Evolutionary conservation across 2,888 invertebrate species (phyloP), one percentile per base, ranked within the genome.

Genomic region (Sympetrum striolatum): DNA sequence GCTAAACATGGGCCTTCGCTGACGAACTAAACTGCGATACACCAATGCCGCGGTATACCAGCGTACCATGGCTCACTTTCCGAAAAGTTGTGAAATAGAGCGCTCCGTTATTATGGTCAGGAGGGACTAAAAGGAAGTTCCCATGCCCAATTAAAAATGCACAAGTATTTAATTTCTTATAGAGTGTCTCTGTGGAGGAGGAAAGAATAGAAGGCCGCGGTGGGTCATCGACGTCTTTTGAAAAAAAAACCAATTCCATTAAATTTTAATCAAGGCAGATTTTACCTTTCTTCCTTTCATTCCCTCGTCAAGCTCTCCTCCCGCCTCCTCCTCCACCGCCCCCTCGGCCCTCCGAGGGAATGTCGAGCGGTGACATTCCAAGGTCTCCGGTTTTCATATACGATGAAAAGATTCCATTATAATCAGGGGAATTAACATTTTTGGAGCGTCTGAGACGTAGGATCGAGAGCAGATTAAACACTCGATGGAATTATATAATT

Each of bases 351-450:
- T 22, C 35, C 58, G 37, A n/a, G 60, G 37, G 86, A 86, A 86
- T 86, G 86, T 86, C 12, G 58, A 60, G 12, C 22, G 86, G 37
- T 48, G 64, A 64, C 86, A 86, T 86, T 86, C 86, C 60, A 60
- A 58, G 60, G 60, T 86, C 60, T 60, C 37, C 14, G 86, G 86
- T 37, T 37, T 73, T 86, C 64, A 60, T 86, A 86, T 31, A 86
- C 37, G 37, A 82, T 82, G 82, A 86, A 86, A 86, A 86, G 60
- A 86, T 86, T 86, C 60, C 86, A 86, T 86, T 60, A 86, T 86
- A 86, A 86, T 86, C 60, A 86, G 58, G 58, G 86, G 60, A 86
- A 86, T 86, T 86, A 60, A 37, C n/a, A 37, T 86, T 58, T 86
- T 64, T 64, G 60, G 31, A 64, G 60, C 60, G 86, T 86, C 12